Base-by-base conservation (phyloP, 2,888 invertebrate genomes). In the Adineta ricciae region DNA sequence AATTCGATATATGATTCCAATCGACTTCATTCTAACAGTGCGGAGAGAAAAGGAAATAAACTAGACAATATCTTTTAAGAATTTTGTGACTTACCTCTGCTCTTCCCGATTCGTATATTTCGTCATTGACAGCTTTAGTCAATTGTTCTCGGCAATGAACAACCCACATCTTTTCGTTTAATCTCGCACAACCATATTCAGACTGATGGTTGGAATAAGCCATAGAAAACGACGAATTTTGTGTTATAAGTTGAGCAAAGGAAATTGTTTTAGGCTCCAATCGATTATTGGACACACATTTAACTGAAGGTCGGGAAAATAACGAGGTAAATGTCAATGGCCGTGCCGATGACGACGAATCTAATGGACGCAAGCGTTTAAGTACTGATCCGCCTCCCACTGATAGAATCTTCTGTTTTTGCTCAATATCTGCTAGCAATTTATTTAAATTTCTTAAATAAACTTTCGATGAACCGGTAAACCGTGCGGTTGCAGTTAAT, bases 391-490 rank as follows among this genome's bases (percentile, higher is more conserved):
- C 41, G n/a, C 41, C 41, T 14, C 41, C 41, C 2, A 16, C 24
- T 0, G 41, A 3, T 32, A 64, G 27, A 27, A 64, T 64, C 41
- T 78, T 78, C 41, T 78, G 78, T 41, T 41, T 78, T 78, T 78
- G 78, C 41, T 78, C 78, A 41, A 78, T 78, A 41, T 78, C 41
- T 41, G 24, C 41, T 78, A 78, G 41, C n/a, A 78, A 41, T 78
- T 78, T 78, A 41, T 78, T 78, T 78, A 78, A 78, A 41, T 38
- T 41, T 78, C 78, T 38, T 41, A 78, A 78, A 78, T 78, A 78
- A 24, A 78, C 3, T 78, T 78, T 78, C 41, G 78, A 41, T 41
- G 78, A 21, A 16, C 78, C 78, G 8, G 78, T 41, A 41, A 24
- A 78, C 21, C 38, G 38, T 78, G 41, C 9, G 24, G 38, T 78